phyloP scores from a whole-genome alignment of 2,113 vertebrate species.

The Plecturocebus donacophilus region DNA sequence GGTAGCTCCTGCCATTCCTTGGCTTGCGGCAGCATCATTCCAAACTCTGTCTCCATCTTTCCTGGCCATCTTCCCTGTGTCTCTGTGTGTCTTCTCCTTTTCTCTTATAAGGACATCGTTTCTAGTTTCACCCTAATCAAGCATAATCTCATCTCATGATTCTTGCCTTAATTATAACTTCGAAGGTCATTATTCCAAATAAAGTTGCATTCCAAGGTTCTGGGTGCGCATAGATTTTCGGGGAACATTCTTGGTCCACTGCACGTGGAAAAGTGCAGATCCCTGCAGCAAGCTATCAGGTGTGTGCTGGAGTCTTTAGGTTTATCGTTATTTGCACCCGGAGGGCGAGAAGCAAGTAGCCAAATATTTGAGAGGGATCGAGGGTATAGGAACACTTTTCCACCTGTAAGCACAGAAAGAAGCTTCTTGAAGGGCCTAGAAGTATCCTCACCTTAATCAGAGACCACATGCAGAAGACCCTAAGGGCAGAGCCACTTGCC shows the following conservation, averaged over 20 bases:
- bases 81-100: neutral
- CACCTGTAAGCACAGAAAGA: neutral
- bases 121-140: neutral
- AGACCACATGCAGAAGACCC: neutral
- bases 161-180: neutral
- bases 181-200: neutral
- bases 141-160: neutral
- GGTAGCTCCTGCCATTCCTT: neutral
- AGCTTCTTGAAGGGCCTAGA: neutral
- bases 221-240: neutral
- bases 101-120: neutral
- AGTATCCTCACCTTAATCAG: neutral
- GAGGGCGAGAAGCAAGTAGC: no score
- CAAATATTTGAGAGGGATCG: neutral
- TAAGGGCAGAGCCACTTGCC: neutral
- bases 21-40: neutral
- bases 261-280: neutral
- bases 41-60: neutral
- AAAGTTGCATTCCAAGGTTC: neutral
- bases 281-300: neutral
- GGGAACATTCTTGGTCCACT: neutral
- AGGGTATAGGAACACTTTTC: neutral
- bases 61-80: neutral
- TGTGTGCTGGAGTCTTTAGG: no score
- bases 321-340: neutral